Percentiles rank a stretch among this genome's conserved stretches.
Evolutionary conservation across 2,888 invertebrate species (phyloP).

Genomic region (Lottia scabra): DNA sequence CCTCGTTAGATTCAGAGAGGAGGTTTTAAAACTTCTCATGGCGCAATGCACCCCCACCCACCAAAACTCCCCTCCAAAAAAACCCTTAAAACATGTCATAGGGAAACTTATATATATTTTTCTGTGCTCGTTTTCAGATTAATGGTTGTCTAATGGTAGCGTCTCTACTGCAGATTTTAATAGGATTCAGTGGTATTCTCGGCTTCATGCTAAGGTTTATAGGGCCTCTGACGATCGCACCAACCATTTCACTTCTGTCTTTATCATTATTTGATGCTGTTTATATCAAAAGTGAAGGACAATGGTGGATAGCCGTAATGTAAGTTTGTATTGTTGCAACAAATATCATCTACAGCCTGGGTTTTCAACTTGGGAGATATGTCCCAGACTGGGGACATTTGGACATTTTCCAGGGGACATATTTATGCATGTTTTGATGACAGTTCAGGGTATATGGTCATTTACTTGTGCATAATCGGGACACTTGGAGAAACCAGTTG

Average conservation of each 20-base stretch:
- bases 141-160: constrained; percentile 87
- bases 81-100: no score
- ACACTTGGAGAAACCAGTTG: no score
- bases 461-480: no score
- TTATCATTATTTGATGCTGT: constrained; percentile 85
- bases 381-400: no score
- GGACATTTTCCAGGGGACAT: no score
- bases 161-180: constrained; percentile 80
- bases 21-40: no score
- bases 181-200: constrained; percentile 80
- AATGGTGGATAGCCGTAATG: constrained; percentile 88
- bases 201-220: constrained; percentile 81
- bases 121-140: constrained; percentile 65
- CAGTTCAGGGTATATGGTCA: no score
- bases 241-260: constrained; percentile 85
- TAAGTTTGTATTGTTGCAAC: constrained; percentile 70
- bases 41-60: no score
- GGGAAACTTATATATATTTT: not conserved
- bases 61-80: no score
- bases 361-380: no score
- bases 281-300: constrained; percentile 80
- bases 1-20: no score
- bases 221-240: constrained; percentile 86
- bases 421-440: no score
- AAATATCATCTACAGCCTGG: not conserved